Evolutionary conservation across 2,797 vertebrate species (phyloP).

Genomic region (Nasua narica): DNA sequence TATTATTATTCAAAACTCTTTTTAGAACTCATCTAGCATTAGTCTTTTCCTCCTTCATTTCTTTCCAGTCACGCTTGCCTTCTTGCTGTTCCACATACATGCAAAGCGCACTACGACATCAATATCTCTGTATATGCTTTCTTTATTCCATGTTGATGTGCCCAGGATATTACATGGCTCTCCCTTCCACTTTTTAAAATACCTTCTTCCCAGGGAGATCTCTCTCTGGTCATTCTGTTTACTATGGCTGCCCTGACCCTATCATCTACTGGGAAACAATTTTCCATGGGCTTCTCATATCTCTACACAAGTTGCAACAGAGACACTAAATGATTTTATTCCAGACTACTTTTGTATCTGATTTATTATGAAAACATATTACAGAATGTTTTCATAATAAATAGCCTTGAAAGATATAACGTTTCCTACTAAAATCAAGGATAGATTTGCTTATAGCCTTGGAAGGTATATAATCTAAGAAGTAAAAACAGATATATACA

Average conservation of each 20-base stretch:
- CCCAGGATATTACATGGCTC: not conserved
- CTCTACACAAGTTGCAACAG: not conserved
- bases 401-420: not conserved
- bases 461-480: not conserved
- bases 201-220: not conserved
- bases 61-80: not conserved
- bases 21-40: not conserved
- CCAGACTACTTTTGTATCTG: not conserved
- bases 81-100: not conserved
- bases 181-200: not conserved
- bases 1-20: not conserved
- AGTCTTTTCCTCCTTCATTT: not conserved
- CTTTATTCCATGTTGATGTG: not conserved
- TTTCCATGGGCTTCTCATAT: not conserved
- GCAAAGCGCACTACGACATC: not conserved
- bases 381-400: not conserved
- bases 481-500: not conserved
- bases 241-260: not conserved
- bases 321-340: not conserved
- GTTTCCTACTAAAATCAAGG: not conserved
- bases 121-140: not conserved
- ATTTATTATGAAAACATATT: no score
- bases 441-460: not conserved
- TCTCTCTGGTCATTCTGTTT: not conserved
- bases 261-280: not conserved